Evolutionary conservation across 2,113 vertebrate genomes (phyloP), one percentile per base, ranked within the genome.

Genomic region (Bubo scandiacus): DNA sequence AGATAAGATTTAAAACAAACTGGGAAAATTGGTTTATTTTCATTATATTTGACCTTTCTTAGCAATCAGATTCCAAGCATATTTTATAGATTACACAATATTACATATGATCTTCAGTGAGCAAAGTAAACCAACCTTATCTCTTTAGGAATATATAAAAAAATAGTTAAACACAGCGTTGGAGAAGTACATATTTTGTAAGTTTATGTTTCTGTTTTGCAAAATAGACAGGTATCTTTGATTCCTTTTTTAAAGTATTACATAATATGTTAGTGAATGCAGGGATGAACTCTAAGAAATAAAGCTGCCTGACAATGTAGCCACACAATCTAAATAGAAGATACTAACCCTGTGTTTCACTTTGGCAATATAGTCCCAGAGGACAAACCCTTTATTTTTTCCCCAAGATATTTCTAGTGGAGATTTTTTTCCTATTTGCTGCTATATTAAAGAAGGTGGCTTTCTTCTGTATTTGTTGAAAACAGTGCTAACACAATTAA

Each of bases 401-500:
- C 2, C 18, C 10, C 7, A 67, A 58, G 30, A 36, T 58, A 29
- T 72, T 88, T 70, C 83, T 83, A 5, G 11, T 73, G 43, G 22
- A 58, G 4, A 10, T 61, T 66, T 65, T 77, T 88, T 57, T 70
- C 43, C 19, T 58, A 9, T 88, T 84, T 86, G 2, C 17, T 32
- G 9, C 40, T 66, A 15, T 11, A 59, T 47, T 43, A 73, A 94
- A 79, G n/a, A 77, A 77, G 22, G 10, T 3, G 5, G 5, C 2
- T 82, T 84, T 81, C 14, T 6, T 78, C 42, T 86, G 17, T 81
- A 81, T 70, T 92, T 92, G 74, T 30, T 55, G 40, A 79, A 91
- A 92, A 72, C 58, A 65, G 15, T 49, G 52, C 2, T 88, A 87
- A 87, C 51, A 45, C 15, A 89, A 81, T 74, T 91, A 90, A 95